These are phyloP conservation scores for Chaetodon trifasciatus DNA, from an alignment of 2,797 vertebrate species.

Conservation along the genomic window DNA sequence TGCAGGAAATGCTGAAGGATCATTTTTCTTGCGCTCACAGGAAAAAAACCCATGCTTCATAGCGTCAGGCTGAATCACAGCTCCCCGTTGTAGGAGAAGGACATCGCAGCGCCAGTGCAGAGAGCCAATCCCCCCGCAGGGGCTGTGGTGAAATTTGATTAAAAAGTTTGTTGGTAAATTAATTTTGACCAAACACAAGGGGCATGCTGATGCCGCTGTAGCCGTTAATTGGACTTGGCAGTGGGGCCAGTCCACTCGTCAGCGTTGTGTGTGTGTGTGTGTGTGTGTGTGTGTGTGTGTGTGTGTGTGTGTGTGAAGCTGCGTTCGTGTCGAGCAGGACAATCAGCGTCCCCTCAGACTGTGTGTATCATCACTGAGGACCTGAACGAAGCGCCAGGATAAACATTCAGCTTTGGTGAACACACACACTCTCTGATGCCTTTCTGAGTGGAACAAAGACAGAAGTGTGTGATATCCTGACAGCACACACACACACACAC, in stretches of 20 bases:
- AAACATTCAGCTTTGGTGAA: conserved; percentile 11
- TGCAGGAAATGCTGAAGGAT: conserved; percentile 59
- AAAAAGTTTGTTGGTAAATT: conserved; percentile 79
- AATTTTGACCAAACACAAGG: conserved; percentile 73
- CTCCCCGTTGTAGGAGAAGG: conserved; percentile 1
- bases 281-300: conserved; percentile 26
- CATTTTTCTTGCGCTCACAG: conserved; percentile 50
- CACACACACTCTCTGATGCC: conserved; percentile 10
- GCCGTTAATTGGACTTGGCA: conserved; percentile 74
- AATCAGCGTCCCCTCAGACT: conserved; percentile 48
- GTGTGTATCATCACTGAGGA: conserved; percentile 44
- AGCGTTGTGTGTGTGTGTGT: conserved; percentile 39
- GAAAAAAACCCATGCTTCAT: not conserved
- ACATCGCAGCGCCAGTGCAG: conserved; percentile 27
- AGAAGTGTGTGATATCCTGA: conserved; percentile 2
- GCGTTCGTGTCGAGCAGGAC: conserved; percentile 48
- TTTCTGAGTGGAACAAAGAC: conserved; percentile 13
- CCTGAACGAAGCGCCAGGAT: conserved; percentile 49
- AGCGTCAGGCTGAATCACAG: conserved; percentile 33
- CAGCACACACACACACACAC: not conserved
- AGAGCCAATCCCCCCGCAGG: conserved; percentile 51
- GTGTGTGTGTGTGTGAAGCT: conserved; percentile 20
- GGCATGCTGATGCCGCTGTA: conserved; percentile 69
- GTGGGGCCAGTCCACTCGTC: conserved; percentile 50
- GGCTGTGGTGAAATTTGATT: conserved; percentile 67